phyloP scores from a whole-genome alignment of 2,888 invertebrate genomes.

The Ptilodon capucinus region DNA sequence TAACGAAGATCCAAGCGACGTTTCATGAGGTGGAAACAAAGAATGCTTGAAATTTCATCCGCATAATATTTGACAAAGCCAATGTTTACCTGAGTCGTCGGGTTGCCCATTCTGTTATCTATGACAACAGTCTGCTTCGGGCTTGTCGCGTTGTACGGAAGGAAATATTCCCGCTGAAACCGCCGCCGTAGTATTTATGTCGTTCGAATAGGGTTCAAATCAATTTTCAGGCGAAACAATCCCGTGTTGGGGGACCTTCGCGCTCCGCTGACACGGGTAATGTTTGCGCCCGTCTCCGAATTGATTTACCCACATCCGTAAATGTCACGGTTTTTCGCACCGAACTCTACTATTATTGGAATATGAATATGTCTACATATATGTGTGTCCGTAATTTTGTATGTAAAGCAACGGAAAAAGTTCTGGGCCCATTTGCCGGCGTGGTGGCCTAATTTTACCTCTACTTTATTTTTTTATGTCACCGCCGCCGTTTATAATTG shows the following conservation, averaged over 20 bases:
- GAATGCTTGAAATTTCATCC: constrained; percentile 67
- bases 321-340: constrained; percentile 65
- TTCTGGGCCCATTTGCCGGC: constrained; percentile 10
- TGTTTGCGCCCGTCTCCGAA: constrained; percentile 64
- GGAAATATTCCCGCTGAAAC: constrained; percentile 48
- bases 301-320: constrained; percentile 76
- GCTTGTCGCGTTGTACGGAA: constrained; percentile 42
- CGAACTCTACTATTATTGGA: constrained; percentile 49
- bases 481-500: not conserved
- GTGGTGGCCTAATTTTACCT: not conserved
- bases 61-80: constrained; percentile 70
- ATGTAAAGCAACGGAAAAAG: constrained; percentile 7
- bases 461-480: not conserved
- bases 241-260: constrained; percentile 39
- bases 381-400: constrained; percentile 2
- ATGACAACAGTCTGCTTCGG: constrained; percentile 57
- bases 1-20: constrained; percentile 22
- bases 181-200: constrained; percentile 56
- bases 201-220: constrained; percentile 63
- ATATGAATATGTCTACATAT: constrained; percentile 41
- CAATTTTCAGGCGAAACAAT: constrained; percentile 67
- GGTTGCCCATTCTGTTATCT: constrained; percentile 63
- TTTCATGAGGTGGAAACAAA: constrained; percentile 47
- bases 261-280: constrained; percentile 66
- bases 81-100: constrained; percentile 64